Base-by-base conservation (phyloP, 2,888 invertebrate species). In the Lasius fuliginosus region DNA sequence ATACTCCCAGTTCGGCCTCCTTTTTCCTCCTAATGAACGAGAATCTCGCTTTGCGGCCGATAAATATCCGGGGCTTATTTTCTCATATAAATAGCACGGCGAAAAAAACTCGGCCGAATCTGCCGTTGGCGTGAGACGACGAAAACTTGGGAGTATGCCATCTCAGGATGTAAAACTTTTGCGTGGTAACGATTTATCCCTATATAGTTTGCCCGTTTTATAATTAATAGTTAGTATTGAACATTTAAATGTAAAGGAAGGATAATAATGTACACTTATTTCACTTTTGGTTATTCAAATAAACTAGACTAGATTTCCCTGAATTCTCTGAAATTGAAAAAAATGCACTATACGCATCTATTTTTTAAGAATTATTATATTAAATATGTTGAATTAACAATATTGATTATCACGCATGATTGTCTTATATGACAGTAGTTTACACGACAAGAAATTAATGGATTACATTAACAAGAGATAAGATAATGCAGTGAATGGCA, bases 161-260 rank as follows among this genome's bases (percentile, higher is more conserved):
- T 87, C 88, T 81, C 71, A 65, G 88, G 90, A 89, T 89, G 86
- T 90, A 90, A 90, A 90, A 90, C 85, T 90, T 87, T 89, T 88
- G 85, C 87, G 69, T 88, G 89, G 90, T 85, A 89, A 82, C 90
- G 73, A 81, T 53, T 77, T 82, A 46, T 42, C 58, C 58, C 64
- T 69, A 64, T 30, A 64, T 30, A 5, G 8, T 64, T 56, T 56
- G 82, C 18, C n/a, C 6, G n/a, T n/a, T 79, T 87, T 88, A 85
- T 81, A 58, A 74, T 89, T 81, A 83, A 81, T 87, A 69, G 60
- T 79, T 69, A 69, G 3, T 42, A 77, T 77, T 36, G 46, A 11
- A 40, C 8, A n/a, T 40, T 27, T 36, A 8, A 18, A 4, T 3
- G 11, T 56, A 73, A 23, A 58, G 4, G 60, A 23, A 73, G 9